Evolutionary conservation across 1,140 invertebrate genomes (phyloP).

Genomic region (Calosoma granatense): DNA sequence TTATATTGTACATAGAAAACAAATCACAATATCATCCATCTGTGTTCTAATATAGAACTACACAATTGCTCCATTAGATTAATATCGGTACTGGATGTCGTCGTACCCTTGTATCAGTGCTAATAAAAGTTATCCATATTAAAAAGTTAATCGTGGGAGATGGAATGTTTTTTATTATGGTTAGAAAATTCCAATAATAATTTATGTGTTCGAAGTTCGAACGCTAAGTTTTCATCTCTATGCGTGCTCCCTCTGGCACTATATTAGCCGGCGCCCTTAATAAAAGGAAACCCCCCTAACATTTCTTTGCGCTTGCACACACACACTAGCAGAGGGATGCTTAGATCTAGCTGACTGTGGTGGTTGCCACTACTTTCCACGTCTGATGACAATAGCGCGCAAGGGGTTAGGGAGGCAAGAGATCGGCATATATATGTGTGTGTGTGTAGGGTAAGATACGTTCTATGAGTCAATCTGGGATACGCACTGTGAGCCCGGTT

Average conservation of each 20-base stretch:
- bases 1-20: too few species aligned
- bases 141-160: too few species aligned
- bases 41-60: too few species aligned
- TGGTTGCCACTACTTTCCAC: neutral
- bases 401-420: neutral
- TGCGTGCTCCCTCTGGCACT: neutral
- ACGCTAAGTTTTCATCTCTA: neutral
- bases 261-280: slow-evolving; percentile 15
- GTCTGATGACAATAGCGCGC: neutral
- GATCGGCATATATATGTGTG: neutral
- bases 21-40: too few species aligned
- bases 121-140: too few species aligned
- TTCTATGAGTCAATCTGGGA: slow-evolving; percentile 34
- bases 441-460: neutral
- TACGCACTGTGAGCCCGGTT: slow-evolving; percentile 34
- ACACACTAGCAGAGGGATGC: neutral
- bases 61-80: too few species aligned
- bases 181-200: neutral
- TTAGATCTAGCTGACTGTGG: neutral
- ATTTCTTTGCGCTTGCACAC: neutral
- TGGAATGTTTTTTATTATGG: neutral
- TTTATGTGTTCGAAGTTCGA: neutral
- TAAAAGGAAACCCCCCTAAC: slow-evolving; percentile 14
- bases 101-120: too few species aligned
- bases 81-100: too few species aligned